A percentile compares a stretch with the other conserved stretches of the same genome.
phyloP scores from a whole-genome alignment of 2,888 invertebrate species.

The Macrosiphum euphorbiae region DNA sequence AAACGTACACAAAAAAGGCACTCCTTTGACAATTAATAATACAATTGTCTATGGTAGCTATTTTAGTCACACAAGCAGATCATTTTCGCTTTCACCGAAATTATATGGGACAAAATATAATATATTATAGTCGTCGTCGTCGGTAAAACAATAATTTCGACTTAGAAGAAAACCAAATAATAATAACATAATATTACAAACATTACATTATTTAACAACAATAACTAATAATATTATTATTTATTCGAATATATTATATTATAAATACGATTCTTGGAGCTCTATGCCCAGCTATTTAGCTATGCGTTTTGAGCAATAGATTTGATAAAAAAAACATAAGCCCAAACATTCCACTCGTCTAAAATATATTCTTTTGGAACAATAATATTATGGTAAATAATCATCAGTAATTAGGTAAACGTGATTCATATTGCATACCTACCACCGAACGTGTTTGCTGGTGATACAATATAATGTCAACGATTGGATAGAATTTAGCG shows the following conservation, averaged over 20 bases:
- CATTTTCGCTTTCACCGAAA: neutral
- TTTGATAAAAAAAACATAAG: constrained; percentile 25
- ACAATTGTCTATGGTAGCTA: constrained; percentile 43
- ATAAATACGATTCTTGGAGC: constrained; percentile 7
- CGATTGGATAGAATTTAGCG: neutral
- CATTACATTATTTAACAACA: constrained; percentile 14
- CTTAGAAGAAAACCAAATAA: constrained; percentile 20
- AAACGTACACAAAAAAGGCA: constrained; percentile 42
- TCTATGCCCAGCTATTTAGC: neutral
- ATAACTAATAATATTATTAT: constrained; percentile 16
- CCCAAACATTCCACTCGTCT: neutral
- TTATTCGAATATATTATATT: constrained; percentile 11
- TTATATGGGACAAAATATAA: neutral
- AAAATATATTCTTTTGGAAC: constrained; percentile 17
- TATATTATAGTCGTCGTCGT: neutral
- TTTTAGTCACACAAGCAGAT: constrained; percentile 15
- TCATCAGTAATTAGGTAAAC: neutral
- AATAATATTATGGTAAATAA: neutral
- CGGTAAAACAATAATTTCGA: neutral
- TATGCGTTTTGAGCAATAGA: constrained; percentile 32
- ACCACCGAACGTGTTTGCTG: neutral
- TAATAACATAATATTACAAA: constrained; percentile 34
- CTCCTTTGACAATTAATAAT: constrained; percentile 43
- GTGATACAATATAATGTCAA: neutral
- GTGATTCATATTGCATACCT: neutral